phyloP scores from a whole-genome alignment of 2,113 vertebrate species.

The Cettia cetti region DNA sequence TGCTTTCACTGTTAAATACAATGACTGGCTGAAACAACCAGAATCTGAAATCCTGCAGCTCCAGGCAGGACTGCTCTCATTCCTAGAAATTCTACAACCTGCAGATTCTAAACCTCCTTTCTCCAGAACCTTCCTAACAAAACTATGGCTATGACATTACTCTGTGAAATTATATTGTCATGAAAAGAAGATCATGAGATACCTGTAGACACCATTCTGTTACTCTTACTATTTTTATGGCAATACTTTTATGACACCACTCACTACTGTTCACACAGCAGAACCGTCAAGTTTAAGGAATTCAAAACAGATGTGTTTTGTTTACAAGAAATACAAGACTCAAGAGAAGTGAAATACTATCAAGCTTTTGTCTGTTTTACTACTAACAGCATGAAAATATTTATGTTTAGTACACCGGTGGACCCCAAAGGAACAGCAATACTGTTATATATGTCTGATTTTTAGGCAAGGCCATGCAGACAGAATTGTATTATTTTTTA shows the following conservation, averaged over 20 bases:
- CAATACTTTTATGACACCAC: not conserved
- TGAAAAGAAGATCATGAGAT: not conserved
- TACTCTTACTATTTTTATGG: not conserved
- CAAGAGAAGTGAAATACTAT: not conserved
- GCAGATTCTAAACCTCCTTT: not conserved
- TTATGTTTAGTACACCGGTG: not conserved
- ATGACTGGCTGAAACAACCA: conserved; percentile 20
- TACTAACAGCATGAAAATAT: not conserved
- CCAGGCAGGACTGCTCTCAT: not conserved
- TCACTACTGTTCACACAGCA: not conserved
- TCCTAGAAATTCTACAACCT: not conserved
- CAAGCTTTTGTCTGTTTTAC: not conserved
- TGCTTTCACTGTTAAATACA: conserved; percentile 28
- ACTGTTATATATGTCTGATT: not conserved
- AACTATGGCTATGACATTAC: not conserved
- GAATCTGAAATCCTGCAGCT: conserved; percentile 41
- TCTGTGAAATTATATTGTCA: not conserved
- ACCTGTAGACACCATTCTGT: not conserved
- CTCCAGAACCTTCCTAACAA: not conserved
- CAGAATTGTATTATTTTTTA: not conserved
- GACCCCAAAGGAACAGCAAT: not conserved
- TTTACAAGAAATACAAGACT: not conserved
- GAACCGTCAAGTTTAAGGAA: not conserved
- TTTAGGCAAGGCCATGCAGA: not conserved
- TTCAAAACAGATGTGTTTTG: not conserved